Conservation (phyloP, 2,113 vertebrate species). For the Cromileptes altivelis region DNA sequence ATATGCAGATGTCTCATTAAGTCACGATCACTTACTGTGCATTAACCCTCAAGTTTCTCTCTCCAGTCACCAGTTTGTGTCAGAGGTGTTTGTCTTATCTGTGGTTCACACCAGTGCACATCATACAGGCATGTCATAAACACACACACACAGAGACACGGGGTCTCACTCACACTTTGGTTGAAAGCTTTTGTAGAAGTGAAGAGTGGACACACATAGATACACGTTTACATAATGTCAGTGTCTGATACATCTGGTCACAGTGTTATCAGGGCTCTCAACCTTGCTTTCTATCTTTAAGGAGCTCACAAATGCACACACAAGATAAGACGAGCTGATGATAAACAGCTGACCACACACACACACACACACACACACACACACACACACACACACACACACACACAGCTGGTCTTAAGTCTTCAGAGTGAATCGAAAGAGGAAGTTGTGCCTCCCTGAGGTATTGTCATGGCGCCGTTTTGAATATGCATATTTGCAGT, state of each 20-base stretch:
- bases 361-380: background rate
- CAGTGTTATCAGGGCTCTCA: conserved; percentile 37
- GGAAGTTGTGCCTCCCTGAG: conserved; percentile 29
- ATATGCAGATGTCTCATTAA: conserved; percentile 9
- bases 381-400: conserved; percentile 1
- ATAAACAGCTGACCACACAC: conserved; percentile 20
- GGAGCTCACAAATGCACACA: conserved; percentile 25
- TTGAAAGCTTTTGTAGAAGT: conserved; percentile 18
- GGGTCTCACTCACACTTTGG: background rate
- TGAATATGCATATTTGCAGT: conserved; percentile 37
- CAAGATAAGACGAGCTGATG: conserved; percentile 37
- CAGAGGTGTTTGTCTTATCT: conserved; percentile 36
- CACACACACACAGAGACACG: conserved; percentile 1
- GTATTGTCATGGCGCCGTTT: conserved; percentile 33
- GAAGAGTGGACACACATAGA: background rate
- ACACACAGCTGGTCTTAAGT: conserved; percentile 2
- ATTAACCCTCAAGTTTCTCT: conserved; percentile 11
- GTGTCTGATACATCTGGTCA: background rate
- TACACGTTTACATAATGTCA: background rate
- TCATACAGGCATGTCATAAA: background rate
- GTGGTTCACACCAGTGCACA: conserved; percentile 30
- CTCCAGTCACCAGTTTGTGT: conserved; percentile 9
- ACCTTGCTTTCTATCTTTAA: conserved; percentile 26
- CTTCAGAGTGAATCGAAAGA: conserved; percentile 24
- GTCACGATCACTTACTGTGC: background rate